Conservation (phyloP, 2,888 invertebrate genomes). For the Cremastobaeus sp. region DNA sequence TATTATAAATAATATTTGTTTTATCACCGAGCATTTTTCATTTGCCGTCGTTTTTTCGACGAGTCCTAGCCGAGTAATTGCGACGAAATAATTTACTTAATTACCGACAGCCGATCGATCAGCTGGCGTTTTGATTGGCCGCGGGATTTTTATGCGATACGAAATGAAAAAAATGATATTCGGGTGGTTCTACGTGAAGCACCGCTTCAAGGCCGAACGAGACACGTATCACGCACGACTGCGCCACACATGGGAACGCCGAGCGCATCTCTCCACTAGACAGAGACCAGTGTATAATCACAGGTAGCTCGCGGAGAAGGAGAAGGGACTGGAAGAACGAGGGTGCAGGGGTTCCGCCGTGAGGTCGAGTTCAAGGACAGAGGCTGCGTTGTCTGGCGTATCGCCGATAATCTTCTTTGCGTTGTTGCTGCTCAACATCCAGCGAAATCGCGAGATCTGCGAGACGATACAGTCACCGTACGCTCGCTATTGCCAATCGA, state of each 20-base stretch:
- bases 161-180: conserved; percentile 22
- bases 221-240: conserved; percentile 36
- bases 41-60: too few relatives aligned
- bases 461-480: conserved; percentile 40
- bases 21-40: too few relatives aligned
- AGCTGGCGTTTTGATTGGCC: too few relatives aligned
- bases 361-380: conserved; percentile 59
- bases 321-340: conserved; percentile 56
- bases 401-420: conserved; percentile 47
- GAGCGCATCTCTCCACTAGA: conserved; percentile 31
- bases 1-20: too few relatives aligned
- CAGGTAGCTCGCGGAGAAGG: conserved; percentile 45
- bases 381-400: conserved; percentile 46
- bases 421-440: conserved; percentile 23
- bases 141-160: too few relatives aligned
- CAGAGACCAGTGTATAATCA: conserved; percentile 41
- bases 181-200: conserved; percentile 14
- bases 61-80: too few relatives aligned
- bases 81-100: too few relatives aligned
- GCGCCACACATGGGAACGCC: conserved; percentile 41
- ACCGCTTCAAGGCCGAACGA: conserved; percentile 37
- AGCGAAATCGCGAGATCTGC: conserved; percentile 38
- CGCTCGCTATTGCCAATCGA: conserved; percentile 18
- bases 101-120: too few relatives aligned
- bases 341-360: conserved; percentile 57